Conservation (phyloP, 1,140 invertebrate genomes). For the Saccostrea cuccullata region DNA sequence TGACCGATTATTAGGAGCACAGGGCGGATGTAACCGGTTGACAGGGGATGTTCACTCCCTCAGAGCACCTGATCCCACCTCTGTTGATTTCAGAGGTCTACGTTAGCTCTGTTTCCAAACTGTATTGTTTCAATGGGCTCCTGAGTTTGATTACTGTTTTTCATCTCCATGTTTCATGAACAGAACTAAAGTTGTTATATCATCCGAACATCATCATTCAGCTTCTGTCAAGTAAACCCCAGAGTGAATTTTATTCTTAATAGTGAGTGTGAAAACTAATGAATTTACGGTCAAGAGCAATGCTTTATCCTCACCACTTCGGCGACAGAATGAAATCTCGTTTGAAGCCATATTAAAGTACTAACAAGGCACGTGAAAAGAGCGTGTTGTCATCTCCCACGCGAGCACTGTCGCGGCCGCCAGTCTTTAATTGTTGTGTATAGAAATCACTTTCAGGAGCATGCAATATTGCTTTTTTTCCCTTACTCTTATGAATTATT, state of each 20-base stretch:
- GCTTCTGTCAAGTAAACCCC: not conserved
- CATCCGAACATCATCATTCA: not conserved
- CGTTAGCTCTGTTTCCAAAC: too few species aligned
- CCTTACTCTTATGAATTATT: conserved; percentile 16
- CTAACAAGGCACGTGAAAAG: not conserved
- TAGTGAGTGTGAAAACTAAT: not conserved
- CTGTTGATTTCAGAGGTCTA: too few species aligned
- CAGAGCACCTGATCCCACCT: too few species aligned
- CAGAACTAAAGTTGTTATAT: too few species aligned
- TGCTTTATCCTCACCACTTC: not conserved
- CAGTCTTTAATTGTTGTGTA: not conserved
- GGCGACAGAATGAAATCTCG: not conserved
- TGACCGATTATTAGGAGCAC: too few species aligned
- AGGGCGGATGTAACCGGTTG: too few species aligned
- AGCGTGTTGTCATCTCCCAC: not conserved
- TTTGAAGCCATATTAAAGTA: not conserved
- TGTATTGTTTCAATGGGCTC: too few species aligned
- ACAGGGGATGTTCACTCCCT: too few species aligned
- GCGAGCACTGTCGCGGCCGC: not conserved
- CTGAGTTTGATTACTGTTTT: too few species aligned
- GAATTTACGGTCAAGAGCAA: not conserved
- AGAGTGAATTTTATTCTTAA: too few species aligned
- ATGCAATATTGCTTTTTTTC: not conserved
- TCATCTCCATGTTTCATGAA: too few species aligned
- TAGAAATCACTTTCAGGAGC: not conserved